A percentile compares a stretch with the other conserved stretches of the same genome.
These are phyloP conservation scores for Pogonomyrmex californicus DNA, from an alignment of 1,140 invertebrate genomes.

Conservation along the genomic window DNA sequence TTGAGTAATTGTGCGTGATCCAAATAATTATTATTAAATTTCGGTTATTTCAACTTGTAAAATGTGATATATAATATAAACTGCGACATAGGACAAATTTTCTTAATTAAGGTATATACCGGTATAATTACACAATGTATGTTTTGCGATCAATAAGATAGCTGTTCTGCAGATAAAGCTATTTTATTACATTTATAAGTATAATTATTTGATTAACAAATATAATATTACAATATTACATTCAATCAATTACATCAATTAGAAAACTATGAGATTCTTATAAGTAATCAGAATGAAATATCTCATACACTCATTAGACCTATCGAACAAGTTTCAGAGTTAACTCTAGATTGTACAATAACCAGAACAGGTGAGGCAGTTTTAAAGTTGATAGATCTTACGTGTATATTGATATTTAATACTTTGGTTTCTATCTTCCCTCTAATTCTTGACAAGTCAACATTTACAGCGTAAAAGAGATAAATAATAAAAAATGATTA, in stretches of 20 bases:
- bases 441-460: slow-evolving; percentile 38
- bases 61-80: slow-evolving; percentile 29
- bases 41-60: slow-evolving; percentile 19
- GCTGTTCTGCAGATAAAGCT: slow-evolving; percentile 39
- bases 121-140: not conserved
- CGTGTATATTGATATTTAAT: slow-evolving; percentile 76
- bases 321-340: slow-evolving; percentile 27
- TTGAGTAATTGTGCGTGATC: slow-evolving; percentile 42
- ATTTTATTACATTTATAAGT: slow-evolving; percentile 36
- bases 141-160: slow-evolving; percentile 38
- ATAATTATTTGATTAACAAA: not conserved
- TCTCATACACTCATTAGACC: slow-evolving; percentile 1
- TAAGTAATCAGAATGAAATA: slow-evolving; percentile 45
- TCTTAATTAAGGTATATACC: slow-evolving; percentile 31
- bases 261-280: slow-evolving; percentile 48
- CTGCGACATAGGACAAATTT: not conserved
- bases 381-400: slow-evolving; percentile 69
- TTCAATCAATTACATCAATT: not conserved
- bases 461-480: slow-evolving; percentile 17
- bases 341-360: slow-evolving; percentile 76
- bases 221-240: too few species aligned
- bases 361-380: slow-evolving; percentile 69
- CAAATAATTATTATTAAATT: slow-evolving; percentile 31
- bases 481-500: slow-evolving; percentile 39
- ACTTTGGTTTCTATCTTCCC: slow-evolving; percentile 79